Base-by-base conservation (phyloP, 2,797 vertebrate genomes). In the Nyctibius grandis region DNA sequence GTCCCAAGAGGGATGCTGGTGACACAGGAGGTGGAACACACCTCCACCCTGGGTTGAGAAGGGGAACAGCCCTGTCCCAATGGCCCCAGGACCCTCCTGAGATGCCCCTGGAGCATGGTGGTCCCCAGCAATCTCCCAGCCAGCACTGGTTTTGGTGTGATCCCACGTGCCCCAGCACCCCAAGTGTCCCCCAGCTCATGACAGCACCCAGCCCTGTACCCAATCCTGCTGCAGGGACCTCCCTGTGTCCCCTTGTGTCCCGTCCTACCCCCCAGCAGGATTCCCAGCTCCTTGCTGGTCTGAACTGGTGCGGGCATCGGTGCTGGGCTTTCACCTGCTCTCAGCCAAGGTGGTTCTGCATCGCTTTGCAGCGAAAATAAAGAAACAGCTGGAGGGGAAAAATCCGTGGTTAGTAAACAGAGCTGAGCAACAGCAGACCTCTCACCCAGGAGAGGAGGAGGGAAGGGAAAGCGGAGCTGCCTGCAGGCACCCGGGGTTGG, bases 361-460 rank as follows among this genome's bases (percentile, higher is more conserved):
- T 89, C 0, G 0, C 61, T 91, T 85, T 85, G 89, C 95, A 91
- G 23, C 1, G 26, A 90, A 91, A 91, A 82, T 73, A 94, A n/a
- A 89, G 81, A 44, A 91, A 79, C 36, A 63, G 77, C 85, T 51
- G 26, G 54, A 84, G 92, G 94, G 91, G 22, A 11, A 87, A 93
- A 79, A 88, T 47, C 61, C 77, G 26, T 18, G 50, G 42, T 69
- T 77, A 40, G 74, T 65, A 91, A 93, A 94, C 76, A 93, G 83
- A 60, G 90, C 89, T 65, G 80, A 75, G 85, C 45, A 83, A 44
- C 65, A 5, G 5, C 54, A 85, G 86, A 83, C 85, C 89, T 92
- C 87, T 91, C 88, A 95, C 91, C 88, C 68, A 86, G 93, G 61
- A 94, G 63, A 69, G 87, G 83, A 95, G 80, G 86, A 93, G 83